Evolutionary conservation across 2,113 vertebrate species (phyloP).

Genomic region (Reinhardtius hippoglossoides): DNA sequence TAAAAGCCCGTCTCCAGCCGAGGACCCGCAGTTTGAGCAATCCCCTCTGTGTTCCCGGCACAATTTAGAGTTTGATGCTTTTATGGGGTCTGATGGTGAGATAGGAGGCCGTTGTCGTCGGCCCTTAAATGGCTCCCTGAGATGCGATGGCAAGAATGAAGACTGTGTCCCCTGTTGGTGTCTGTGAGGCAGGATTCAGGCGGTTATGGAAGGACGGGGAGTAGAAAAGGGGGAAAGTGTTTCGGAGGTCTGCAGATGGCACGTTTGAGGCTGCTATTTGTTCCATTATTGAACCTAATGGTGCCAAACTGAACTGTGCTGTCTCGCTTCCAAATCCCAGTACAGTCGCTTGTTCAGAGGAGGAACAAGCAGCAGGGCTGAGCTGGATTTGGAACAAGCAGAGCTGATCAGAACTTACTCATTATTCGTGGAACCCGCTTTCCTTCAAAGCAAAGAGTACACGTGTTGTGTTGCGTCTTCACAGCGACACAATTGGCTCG

Average conservation of each 20-base stretch:
- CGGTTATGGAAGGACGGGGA: conserved; percentile 60
- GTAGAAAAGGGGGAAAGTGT: conserved; percentile 56
- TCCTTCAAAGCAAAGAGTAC: conserved; percentile 30
- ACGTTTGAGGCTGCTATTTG: conserved; percentile 71
- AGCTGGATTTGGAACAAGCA: conserved; percentile 61
- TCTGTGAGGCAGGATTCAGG: conserved; percentile 73
- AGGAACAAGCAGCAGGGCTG: conserved; percentile 59
- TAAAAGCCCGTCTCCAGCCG: conserved; percentile 62
- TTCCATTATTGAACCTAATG: conserved; percentile 69
- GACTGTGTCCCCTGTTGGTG: conserved; percentile 73
- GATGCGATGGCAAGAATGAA: conserved; percentile 65
- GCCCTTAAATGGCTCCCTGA: conserved; percentile 74
- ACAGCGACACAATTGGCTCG: conserved; percentile 13
- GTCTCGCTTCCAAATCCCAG: conserved; percentile 65
- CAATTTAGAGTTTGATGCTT: conserved; percentile 72
- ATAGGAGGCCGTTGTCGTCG: conserved; percentile 72
- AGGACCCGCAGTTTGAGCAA: conserved; percentile 30
- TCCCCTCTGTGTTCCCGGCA: conserved; percentile 65
- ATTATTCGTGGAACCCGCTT: conserved; percentile 43
- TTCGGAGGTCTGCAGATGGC: conserved; percentile 67
- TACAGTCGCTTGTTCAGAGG: conserved; percentile 59
- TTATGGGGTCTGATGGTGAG: conserved; percentile 67
- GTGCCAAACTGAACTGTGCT: conserved; percentile 64
- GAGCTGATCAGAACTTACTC: conserved; percentile 44
- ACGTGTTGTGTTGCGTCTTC: conserved; percentile 32